phyloP scores from a whole-genome alignment of 2,113 vertebrate species.

The Coregonus clupeaformis region DNA sequence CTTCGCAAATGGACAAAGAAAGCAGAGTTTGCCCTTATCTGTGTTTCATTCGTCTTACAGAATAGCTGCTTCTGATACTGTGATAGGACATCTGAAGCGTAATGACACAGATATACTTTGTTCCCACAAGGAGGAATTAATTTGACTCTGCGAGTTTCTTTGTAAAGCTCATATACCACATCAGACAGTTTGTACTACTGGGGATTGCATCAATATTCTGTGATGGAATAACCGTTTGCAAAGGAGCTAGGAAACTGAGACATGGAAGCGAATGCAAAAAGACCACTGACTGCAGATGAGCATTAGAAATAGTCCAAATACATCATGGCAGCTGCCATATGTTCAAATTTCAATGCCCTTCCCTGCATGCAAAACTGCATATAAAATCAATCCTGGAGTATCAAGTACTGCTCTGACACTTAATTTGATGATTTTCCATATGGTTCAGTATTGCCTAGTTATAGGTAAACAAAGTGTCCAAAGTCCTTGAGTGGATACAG shows the following conservation, averaged over 20 bases:
- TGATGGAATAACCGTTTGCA: constrained; percentile 52
- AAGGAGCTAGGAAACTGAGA: constrained; percentile 24
- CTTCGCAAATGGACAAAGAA: constrained; percentile 24
- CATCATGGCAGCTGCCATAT: constrained; percentile 28
- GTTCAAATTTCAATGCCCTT: constrained; percentile 6
- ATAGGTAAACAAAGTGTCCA: too few relatives aligned
- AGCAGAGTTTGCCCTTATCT: constrained; percentile 45
- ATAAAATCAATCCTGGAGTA: background rate
- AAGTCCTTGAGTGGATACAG: too few relatives aligned
- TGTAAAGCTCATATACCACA: constrained; percentile 23
- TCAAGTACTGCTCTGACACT: too few relatives aligned
- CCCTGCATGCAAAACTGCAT: background rate
- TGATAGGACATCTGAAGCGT: constrained; percentile 14
- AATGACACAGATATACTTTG: constrained; percentile 36
- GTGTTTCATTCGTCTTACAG: constrained; percentile 35
- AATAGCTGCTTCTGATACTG: constrained; percentile 37
- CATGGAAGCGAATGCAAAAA: constrained; percentile 39
- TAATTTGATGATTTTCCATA: background rate
- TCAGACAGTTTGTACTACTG: constrained; percentile 46
- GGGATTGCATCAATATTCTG: constrained; percentile 37
- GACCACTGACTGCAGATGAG: background rate
- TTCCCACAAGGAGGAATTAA: constrained; percentile 15
- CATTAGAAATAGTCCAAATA: background rate
- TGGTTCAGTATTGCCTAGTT: background rate
- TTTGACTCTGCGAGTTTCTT: constrained; percentile 34